Evolutionary conservation across 2,113 vertebrate species (phyloP).

Genomic region (Nothoprocta pentlandii): DNA sequence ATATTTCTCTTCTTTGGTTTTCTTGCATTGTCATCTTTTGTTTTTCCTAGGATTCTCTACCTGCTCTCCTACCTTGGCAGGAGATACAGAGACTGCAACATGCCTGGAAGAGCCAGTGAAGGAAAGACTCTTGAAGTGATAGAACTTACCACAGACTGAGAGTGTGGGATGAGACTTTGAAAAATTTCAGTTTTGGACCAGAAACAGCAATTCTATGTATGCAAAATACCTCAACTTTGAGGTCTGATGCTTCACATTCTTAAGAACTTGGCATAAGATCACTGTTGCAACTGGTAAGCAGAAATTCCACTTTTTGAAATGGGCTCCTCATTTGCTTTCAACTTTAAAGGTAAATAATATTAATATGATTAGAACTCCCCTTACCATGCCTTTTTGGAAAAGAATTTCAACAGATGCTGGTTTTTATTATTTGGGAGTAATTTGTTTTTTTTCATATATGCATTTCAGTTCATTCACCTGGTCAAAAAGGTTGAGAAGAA

Average conservation of each 20-base stretch:
- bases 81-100: neutral
- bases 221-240: neutral
- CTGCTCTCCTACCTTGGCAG: neutral
- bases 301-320: conserved; percentile 6
- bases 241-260: neutral
- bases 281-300: neutral
- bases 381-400: neutral
- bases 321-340: neutral
- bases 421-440: neutral
- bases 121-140: neutral
- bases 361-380: neutral
- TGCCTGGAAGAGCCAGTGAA: neutral
- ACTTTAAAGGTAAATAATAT: neutral
- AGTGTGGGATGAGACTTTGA: neutral
- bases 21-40: neutral
- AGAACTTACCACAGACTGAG: conserved; percentile 28
- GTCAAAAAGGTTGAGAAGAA: neutral
- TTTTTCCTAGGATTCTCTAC: neutral
- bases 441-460: neutral
- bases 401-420: neutral
- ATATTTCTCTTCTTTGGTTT: neutral
- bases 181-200: conserved; percentile 18
- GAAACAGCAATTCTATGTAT: neutral
- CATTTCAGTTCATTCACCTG: neutral
- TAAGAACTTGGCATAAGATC: neutral